Percentiles rank a stretch among this genome's conserved stretches.
These are phyloP conservation scores for Loripinus fragilis DNA, from an alignment of 2,888 invertebrate species.

Conservation along the genomic window DNA sequence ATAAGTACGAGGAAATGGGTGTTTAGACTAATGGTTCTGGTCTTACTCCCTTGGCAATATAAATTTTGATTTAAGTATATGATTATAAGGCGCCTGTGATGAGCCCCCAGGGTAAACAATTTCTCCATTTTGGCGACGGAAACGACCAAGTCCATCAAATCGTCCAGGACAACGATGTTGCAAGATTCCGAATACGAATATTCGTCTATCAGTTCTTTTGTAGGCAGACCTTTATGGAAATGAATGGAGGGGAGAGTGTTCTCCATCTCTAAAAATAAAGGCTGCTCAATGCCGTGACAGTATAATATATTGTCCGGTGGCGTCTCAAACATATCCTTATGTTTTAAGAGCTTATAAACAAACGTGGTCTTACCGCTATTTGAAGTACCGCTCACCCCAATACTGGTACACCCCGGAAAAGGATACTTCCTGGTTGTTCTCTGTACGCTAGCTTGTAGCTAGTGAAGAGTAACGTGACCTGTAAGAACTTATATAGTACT, in stretches of 20 bases:
- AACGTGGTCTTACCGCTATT: background rate
- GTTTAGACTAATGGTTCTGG: conserved; percentile 6
- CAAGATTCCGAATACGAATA: background rate
- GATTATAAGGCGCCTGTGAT: background rate
- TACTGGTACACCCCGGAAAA: background rate
- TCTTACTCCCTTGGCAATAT: conserved; percentile 3
- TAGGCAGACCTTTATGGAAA: conserved; percentile 5
- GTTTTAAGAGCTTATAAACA: conserved; percentile 7
- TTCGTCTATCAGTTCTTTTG: background rate
- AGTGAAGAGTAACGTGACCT: background rate
- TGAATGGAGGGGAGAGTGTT: background rate
- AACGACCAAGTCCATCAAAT: background rate
- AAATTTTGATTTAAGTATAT: background rate
- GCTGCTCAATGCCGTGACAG: background rate
- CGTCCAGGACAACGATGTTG: conserved; percentile 5
- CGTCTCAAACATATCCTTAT: conserved; percentile 3
- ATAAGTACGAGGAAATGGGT: conserved; percentile 1
- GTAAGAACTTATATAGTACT: background rate
- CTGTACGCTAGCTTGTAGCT: background rate
- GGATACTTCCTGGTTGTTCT: background rate
- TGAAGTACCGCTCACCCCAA: background rate
- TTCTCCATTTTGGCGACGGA: conserved; percentile 1
- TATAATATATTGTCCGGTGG: background rate
- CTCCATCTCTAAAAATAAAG: conserved; percentile 6
- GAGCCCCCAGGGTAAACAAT: background rate